Conservation (phyloP, 2,797 vertebrate species). For the Mus spretus region DNA sequence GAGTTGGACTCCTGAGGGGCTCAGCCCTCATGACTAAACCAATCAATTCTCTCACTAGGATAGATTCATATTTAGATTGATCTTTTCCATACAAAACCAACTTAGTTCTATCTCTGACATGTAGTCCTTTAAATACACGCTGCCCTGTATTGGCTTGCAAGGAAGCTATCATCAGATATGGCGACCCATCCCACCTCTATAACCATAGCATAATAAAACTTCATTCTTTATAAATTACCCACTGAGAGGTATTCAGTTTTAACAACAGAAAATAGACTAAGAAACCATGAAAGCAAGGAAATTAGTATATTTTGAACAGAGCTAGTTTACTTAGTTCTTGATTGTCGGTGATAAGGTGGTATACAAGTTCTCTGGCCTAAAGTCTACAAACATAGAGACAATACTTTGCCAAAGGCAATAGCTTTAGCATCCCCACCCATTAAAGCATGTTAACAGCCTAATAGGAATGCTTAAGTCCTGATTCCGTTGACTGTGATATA, state of each 20-base stretch:
- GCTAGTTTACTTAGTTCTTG: background rate
- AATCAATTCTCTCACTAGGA: background rate
- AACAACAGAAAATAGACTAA: constrained; percentile 9
- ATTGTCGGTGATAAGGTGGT: background rate
- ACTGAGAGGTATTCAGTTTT: background rate
- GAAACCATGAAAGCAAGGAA: background rate
- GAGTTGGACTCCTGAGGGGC: background rate
- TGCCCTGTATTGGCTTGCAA: background rate
- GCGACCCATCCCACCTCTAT: background rate
- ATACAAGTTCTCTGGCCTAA: background rate
- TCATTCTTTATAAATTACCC: background rate
- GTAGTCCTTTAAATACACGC: background rate
- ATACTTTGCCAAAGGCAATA: background rate
- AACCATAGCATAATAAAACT: background rate
- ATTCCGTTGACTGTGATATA: background rate
- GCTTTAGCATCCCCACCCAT: constrained; percentile 38
- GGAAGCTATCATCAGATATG: background rate
- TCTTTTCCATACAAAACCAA: background rate
- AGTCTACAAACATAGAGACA: constrained; percentile 41
- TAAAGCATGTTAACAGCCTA: background rate
- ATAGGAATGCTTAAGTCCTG: background rate
- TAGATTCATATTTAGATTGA: background rate
- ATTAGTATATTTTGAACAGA: constrained; percentile 35
- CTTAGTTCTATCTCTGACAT: background rate
- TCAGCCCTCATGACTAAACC: background rate